These are phyloP conservation scores for Ciona savignyi DNA, from an alignment of 23 tunicate genomes.

Conservation along the genomic window DNA sequence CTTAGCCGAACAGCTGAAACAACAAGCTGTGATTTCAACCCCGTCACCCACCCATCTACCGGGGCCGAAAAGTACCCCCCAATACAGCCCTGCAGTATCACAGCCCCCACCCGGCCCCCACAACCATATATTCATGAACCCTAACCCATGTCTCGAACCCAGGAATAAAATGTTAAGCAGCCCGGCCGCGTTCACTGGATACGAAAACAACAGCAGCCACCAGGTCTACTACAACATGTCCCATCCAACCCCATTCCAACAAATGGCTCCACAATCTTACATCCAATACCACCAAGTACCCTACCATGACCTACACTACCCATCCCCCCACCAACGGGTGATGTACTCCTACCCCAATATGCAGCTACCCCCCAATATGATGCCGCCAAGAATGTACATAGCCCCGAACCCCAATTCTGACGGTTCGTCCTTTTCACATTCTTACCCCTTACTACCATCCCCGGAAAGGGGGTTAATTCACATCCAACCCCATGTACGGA, in stretches of 20 bases:
- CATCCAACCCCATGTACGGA: not conserved
- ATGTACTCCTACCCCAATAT: not conserved
- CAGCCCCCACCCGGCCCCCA: not conserved
- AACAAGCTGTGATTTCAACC: not conserved
- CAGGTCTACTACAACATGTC: conserved; percentile 7
- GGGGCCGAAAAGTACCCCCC: not conserved
- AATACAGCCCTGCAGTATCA: not conserved
- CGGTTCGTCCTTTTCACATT: conserved; percentile 23
- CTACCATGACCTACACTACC: conserved; percentile 3
- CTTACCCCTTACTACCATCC: conserved; percentile 25
- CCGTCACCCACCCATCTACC: not conserved
- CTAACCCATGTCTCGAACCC: conserved; percentile 5
- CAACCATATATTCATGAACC: too few relatives aligned
- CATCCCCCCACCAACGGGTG: not conserved
- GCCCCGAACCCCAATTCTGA: not conserved
- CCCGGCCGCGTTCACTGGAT: conserved; percentile 13
- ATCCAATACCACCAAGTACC: conserved; percentile 1
- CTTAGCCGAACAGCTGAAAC: not conserved
- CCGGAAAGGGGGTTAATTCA: not conserved
- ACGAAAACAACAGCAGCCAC: conserved; percentile 3
- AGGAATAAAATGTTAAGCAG: conserved; percentile 7
- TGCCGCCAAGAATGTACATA: not conserved
- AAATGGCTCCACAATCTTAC: conserved; percentile 5
- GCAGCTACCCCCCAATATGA: not conserved
- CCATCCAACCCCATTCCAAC: conserved; percentile 14